A percentile compares a stretch with the other conserved stretches of the same genome.
phyloP scores from a whole-genome alignment of 2,113 vertebrate genomes.

The Ciconia boyciana region DNA sequence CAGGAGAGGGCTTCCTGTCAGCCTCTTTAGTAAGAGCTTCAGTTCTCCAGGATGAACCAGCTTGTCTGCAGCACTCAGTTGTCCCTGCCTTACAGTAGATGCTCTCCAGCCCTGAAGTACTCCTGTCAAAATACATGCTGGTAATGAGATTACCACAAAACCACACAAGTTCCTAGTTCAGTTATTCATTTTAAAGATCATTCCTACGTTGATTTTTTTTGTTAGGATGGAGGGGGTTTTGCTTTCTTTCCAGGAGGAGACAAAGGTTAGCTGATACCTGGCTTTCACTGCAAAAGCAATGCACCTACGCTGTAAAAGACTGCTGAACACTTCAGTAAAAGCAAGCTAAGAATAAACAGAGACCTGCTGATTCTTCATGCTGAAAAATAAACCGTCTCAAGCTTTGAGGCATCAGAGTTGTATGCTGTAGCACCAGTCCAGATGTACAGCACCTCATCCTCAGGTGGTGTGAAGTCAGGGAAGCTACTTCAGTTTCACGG shows the following conservation, averaged over 20 bases:
- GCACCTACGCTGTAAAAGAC: neutral
- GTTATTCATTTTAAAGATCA: neutral
- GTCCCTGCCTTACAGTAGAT: neutral
- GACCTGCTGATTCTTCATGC: neutral
- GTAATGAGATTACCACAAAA: neutral
- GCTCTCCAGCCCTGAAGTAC: neutral
- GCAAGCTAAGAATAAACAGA: neutral
- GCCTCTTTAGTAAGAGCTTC: neutral
- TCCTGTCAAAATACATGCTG: neutral
- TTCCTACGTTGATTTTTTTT: neutral
- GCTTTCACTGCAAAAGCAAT: neutral
- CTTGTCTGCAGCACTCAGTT: neutral
- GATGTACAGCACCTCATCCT: neutral
- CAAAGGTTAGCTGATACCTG: neutral
- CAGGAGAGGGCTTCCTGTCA: neutral
- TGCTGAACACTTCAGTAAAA: neutral
- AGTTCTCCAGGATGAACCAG: neutral
- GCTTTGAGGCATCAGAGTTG: neutral
- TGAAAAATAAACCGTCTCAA: neutral
- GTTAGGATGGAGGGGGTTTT: neutral
- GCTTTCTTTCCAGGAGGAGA: constrained; percentile 13
- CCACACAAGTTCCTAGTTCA: neutral
- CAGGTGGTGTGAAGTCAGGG: neutral
- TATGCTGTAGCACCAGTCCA: neutral
- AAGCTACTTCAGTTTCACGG: neutral